Conservation (phyloP, 1,140 invertebrate species). For the Heliconius congener region DNA sequence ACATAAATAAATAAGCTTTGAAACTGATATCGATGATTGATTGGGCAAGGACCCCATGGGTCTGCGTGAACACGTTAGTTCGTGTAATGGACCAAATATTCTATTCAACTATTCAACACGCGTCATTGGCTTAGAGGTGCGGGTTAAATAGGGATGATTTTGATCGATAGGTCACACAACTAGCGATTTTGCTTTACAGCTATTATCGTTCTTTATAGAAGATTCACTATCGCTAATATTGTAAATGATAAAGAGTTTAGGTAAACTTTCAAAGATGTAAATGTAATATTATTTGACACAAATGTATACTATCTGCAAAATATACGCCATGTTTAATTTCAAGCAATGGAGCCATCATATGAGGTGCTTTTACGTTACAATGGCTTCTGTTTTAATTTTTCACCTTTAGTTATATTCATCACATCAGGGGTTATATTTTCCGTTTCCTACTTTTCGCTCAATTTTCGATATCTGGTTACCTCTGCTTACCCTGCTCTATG, state of each 20-base stretch:
- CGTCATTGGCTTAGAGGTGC: slow-evolving; percentile 31
- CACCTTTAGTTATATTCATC: no score
- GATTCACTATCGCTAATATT: not conserved
- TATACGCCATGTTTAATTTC: no score
- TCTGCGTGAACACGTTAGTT: slow-evolving; percentile 34
- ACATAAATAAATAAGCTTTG: slow-evolving; percentile 51
- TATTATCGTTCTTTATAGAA: slow-evolving; percentile 11
- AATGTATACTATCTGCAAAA: no score
- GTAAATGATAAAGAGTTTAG: not conserved
- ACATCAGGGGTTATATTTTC: no score
- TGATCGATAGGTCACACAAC: slow-evolving; percentile 23
- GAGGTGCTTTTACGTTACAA: no score
- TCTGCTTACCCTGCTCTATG: no score
- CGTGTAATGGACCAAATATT: slow-evolving; percentile 35
- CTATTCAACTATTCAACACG: slow-evolving; percentile 35
- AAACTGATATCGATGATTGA: slow-evolving; percentile 65
- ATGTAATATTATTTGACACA: not conserved
- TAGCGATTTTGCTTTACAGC: slow-evolving; percentile 18
- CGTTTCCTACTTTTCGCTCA: no score
- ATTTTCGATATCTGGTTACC: no score
- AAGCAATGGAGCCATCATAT: no score
- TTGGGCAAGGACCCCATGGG: slow-evolving; percentile 43
- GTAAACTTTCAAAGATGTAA: not conserved
- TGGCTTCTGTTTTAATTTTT: no score
- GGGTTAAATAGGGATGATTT: slow-evolving; percentile 33